Conservation (phyloP, 2,888 invertebrate species). For the Lasioglossum malachurum region DNA sequence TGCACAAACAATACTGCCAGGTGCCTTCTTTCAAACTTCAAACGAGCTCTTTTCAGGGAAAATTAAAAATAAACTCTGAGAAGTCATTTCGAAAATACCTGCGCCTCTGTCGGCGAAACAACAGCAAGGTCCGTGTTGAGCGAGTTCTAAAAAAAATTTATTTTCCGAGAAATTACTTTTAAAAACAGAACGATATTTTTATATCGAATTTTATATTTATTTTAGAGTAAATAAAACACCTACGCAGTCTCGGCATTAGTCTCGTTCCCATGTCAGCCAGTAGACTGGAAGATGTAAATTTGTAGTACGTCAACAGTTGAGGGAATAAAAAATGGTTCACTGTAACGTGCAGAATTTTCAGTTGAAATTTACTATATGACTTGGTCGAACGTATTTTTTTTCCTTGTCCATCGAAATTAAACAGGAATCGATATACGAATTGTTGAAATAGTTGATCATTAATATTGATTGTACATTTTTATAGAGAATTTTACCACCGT, state of each 20-base stretch:
- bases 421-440: neutral
- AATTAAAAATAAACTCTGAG: neutral
- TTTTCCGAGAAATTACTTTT: neutral
- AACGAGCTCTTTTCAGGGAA: neutral
- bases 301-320: neutral
- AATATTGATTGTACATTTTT: neutral
- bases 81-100: neutral
- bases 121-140: neutral
- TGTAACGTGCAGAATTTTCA: neutral
- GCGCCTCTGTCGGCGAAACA: neutral
- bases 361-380: too few relatives aligned
- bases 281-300: neutral
- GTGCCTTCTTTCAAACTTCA: neutral
- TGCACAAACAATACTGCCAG: too few relatives aligned
- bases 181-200: neutral
- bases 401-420: neutral
- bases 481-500: neutral
- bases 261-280: neutral
- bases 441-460: neutral
- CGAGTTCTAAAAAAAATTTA: neutral
- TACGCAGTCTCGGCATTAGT: too few relatives aligned
- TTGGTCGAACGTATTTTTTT: neutral
- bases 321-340: neutral
- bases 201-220: neutral
- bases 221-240: neutral